Conservation (phyloP, 92 coral and sea anemone species). For the Bergia sp. region DNA sequence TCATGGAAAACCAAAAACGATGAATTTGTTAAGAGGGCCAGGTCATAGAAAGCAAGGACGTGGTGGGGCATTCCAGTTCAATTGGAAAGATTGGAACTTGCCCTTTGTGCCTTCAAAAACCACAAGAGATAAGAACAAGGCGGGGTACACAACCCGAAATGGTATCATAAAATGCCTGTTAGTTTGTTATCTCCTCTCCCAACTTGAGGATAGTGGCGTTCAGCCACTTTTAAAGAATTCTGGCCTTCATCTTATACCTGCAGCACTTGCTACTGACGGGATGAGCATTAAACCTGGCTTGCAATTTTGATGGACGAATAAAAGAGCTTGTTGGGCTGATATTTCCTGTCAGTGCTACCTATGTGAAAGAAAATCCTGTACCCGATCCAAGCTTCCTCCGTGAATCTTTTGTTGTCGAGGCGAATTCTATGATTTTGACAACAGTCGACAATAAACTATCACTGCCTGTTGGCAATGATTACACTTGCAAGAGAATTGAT, state of each 20-base stretch:
- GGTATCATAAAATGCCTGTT: slow-evolving; percentile 51
- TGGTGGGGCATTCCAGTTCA: slow-evolving; percentile 53
- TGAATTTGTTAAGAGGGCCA: slow-evolving; percentile 58
- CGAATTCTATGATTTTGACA: slow-evolving; percentile 39
- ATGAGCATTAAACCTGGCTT: slow-evolving; percentile 44
- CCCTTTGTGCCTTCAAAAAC: slow-evolving; percentile 55
- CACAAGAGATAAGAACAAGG: slow-evolving; percentile 45
- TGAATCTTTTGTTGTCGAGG: slow-evolving; percentile 40
- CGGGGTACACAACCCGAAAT: slow-evolving; percentile 53
- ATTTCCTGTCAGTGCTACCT: slow-evolving; percentile 29
- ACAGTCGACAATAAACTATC: slow-evolving; percentile 48
- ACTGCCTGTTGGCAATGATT: slow-evolving; percentile 52
- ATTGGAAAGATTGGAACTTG: slow-evolving; percentile 56
- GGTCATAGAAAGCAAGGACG: slow-evolving; percentile 47
- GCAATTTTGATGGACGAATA: slow-evolving; percentile 35
- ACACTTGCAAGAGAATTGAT: slow-evolving; percentile 23
- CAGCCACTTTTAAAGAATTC: slow-evolving; percentile 31
- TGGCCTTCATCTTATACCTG: slow-evolving; percentile 42
- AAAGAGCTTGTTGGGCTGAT: slow-evolving; percentile 52
- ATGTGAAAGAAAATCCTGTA: slow-evolving; percentile 44
- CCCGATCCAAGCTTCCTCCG: slow-evolving; percentile 42
- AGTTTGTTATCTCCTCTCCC: slow-evolving; percentile 36
- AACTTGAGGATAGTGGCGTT: slow-evolving; percentile 51
- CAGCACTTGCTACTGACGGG: slow-evolving; percentile 46
- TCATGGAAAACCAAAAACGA: slow-evolving; percentile 52